Base-by-base conservation (phyloP, 2,888 invertebrate genomes). In the Pegoplata infirma region DNA sequence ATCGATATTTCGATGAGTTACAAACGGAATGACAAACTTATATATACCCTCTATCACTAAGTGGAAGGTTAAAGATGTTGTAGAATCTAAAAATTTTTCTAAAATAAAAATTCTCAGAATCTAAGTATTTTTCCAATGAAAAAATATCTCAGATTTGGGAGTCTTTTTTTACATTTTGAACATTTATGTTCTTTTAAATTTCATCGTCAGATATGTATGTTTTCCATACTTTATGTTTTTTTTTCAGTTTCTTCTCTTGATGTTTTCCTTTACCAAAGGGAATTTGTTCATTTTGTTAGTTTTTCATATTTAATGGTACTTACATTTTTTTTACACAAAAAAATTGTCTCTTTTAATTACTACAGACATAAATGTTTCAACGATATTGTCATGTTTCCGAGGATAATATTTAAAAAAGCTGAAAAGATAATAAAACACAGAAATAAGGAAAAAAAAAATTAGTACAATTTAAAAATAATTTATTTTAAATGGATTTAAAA, bases 221-320 rank as follows among this genome's bases (percentile, higher is more conserved):
- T 51, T 23, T 49, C 4, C 19, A 2, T 55, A 8, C 10, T 63
- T n/a, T 55, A 23, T 23, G 6, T 36, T 8, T n/a, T n/a, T n/a
- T n/a, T n/a, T 56, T 25, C 36, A 40, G 36, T n/a, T 63, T 40
- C 17, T 5, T 49, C 14, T 14, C 14, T 25, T 3, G 14, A 7
- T 51, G 12, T 21, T 51, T 23, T 51, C 63, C 49, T 56, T 2
- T 51, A 51, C 79, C 40, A 47, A 56, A 67, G 79, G 75, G 79
- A 79, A 79, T 79, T 75, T 79, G 79, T 79, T 75, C 79, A 79
- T 79, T 79, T 79, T 72, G 75, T 71, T 72, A 79, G 71, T 63
- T 72, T 69, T 78, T 69, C 69, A 74, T 68, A 71, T 66, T 71
- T 71, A 61, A 71, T 76, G 76, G 47, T 72, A 78, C 77, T 73